A percentile compares a stretch with the other conserved stretches of the same genome.
phyloP scores from a whole-genome alignment of 2,888 invertebrate genomes.

The Bombylius discolor region DNA sequence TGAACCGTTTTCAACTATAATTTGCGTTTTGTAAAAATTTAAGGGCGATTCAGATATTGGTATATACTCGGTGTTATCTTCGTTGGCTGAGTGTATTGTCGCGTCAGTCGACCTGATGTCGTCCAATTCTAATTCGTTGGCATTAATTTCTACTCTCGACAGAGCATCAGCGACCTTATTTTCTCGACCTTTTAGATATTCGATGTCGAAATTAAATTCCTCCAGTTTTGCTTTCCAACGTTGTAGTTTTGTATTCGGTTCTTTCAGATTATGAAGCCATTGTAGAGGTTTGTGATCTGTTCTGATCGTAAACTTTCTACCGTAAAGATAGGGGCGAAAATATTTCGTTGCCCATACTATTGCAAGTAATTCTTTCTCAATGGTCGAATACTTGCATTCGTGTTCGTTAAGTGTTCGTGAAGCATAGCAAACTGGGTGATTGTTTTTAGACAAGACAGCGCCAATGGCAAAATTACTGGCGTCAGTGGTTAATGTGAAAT shows the following conservation, averaged over 20 bases:
- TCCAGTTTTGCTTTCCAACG: slow-evolving; percentile 18
- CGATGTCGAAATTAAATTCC: slow-evolving; percentile 17
- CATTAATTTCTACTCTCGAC: slow-evolving; percentile 2
- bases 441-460: slow-evolving; percentile 18
- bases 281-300: slow-evolving; percentile 30
- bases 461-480: slow-evolving; percentile 19
- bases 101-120: not conserved
- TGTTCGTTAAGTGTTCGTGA: slow-evolving; percentile 17
- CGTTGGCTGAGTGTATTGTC: too few relatives aligned
- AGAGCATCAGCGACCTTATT: slow-evolving; percentile 9
- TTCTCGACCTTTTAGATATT: slow-evolving; percentile 13
- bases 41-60: not conserved
- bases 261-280: slow-evolving; percentile 27
- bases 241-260: slow-evolving; percentile 26
- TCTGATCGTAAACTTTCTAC: slow-evolving; percentile 24
- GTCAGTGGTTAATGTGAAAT: slow-evolving; percentile 22
- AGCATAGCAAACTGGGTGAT: slow-evolving; percentile 18
- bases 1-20: not conserved
- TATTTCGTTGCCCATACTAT: slow-evolving; percentile 24
- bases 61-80: not conserved
- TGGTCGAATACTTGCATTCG: slow-evolving; percentile 17
- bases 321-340: slow-evolving; percentile 26
- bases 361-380: slow-evolving; percentile 25
- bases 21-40: not conserved
- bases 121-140: not conserved